Evolutionary conservation across 2,113 vertebrate species (phyloP).

Genomic region (Chamaetylas fuelleborni): DNA sequence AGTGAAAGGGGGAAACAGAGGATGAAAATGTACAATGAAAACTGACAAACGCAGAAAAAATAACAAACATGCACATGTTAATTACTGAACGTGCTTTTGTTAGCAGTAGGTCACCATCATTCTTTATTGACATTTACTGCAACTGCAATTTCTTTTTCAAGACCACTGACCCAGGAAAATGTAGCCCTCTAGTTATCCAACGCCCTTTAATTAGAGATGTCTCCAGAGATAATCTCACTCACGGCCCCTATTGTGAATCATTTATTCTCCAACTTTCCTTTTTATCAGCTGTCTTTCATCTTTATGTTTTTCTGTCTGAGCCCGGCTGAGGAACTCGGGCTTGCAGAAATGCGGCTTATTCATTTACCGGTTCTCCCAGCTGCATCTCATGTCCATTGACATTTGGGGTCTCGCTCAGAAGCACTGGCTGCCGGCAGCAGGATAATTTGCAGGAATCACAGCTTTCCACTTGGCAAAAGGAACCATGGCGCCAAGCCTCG

Average conservation of each 20-base stretch:
- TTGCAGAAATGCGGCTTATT: not conserved
- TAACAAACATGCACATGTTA: slow-evolving; percentile 16
- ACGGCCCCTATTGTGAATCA: not conserved
- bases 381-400: not conserved
- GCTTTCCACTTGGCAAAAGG: not conserved
- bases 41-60: slow-evolving; percentile 12
- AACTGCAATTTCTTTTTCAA: slow-evolving; percentile 32
- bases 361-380: not conserved
- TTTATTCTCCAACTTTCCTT: slow-evolving; percentile 25
- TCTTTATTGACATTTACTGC: slow-evolving; percentile 45
- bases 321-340: not conserved
- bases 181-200: slow-evolving; percentile 39
- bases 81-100: slow-evolving; percentile 36
- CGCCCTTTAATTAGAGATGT: slow-evolving; percentile 43
- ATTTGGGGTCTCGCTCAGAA: not conserved
- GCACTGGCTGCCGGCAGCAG: not conserved
- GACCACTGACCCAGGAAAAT: slow-evolving; percentile 62
- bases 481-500: not conserved
- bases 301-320: not conserved
- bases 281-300: not conserved
- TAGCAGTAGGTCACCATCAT: slow-evolving; percentile 26
- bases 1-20: not conserved
- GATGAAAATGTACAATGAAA: not conserved
- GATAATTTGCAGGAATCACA: not conserved
- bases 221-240: slow-evolving; percentile 36